Evolutionary conservation across 2,113 vertebrate species (phyloP), one percentile per base, ranked within the genome.

Genomic region (Chaenocephalus aceratus): DNA sequence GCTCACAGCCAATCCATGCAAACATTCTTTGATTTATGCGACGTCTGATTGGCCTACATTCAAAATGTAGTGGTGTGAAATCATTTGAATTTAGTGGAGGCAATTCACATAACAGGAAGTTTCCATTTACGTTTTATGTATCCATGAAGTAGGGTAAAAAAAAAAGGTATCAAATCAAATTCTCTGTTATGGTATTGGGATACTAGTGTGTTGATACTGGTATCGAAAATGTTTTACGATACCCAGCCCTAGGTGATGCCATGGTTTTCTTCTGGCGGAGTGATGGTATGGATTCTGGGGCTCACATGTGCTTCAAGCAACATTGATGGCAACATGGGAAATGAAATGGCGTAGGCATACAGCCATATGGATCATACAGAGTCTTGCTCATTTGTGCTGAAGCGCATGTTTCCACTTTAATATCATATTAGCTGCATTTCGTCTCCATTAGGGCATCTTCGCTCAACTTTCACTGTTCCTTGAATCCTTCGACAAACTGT

Each of bases 301-400:
- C 49, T 79, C 11, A 77, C 66, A 86, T 82, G 83, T 80, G 81
- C 71, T 83, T 81, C 57, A 71, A 64, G 70, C 71, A 49, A 85
- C 30, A 14, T 59, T 1, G 5, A 65, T 71, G 73, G 52, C 73
- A 86, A 41, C 63, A 64, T 78, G 75, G 44, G 34, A 70, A 59
- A 74, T 77, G 54, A 62, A 59, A 52, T 16, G 36, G 36, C 51
- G 59, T 64, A 67, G 71, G 61, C 67, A 75, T 53, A 83, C 13
- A 72, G 52, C 67, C 58, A 23, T 10, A 75, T 59, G 48, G 36
- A 67, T 83, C 51, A 54, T 54, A 75, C 18, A 54, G 69, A 89
- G 73, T 80, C 64, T 67, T 48, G 56, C 84, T 65, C 76, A 60
- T 86, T 86, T 88, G 88, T 87, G 86, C 79, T 86, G 58, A 88